phyloP scores from a whole-genome alignment of 1,140 invertebrate species.

The Pectinophora gossypiella region DNA sequence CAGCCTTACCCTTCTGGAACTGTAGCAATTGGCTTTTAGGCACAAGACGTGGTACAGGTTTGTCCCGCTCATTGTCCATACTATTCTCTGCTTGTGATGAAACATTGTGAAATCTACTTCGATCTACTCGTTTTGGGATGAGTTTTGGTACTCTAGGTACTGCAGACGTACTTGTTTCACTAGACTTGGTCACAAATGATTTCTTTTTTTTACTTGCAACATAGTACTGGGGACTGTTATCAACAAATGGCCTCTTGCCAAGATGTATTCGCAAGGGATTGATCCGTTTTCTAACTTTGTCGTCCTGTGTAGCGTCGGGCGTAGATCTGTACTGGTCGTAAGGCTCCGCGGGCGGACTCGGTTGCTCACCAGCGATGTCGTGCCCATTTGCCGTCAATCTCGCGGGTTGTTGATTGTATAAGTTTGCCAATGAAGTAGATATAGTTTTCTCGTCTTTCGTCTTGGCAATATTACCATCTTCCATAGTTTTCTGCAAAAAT shows the following conservation, averaged over 20 bases:
- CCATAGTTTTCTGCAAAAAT: conserved; percentile 71
- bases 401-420: conserved; percentile 44
- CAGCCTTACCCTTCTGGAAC: conserved; percentile 60
- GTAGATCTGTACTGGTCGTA: conserved; percentile 32
- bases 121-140: conserved; percentile 50
- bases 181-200: conserved; percentile 38
- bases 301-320: conserved; percentile 36
- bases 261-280: conserved; percentile 65
- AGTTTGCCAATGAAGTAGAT: conserved; percentile 41
- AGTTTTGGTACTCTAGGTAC: conserved; percentile 54
- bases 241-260: conserved; percentile 62
- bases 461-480: conserved; percentile 67
- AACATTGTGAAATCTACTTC: conserved; percentile 55
- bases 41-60: conserved; percentile 63
- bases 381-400: conserved; percentile 63
- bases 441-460: conserved; percentile 58
- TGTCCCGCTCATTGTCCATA: conserved; percentile 50
- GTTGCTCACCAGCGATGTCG: conserved; percentile 45
- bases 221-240: conserved; percentile 47
- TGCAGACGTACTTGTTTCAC: conserved; percentile 43
- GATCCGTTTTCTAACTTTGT: conserved; percentile 54
- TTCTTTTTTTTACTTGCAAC: conserved; percentile 51
- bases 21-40: conserved; percentile 64
- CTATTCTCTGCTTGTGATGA: conserved; percentile 33
- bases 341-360: conserved; percentile 38